Evolutionary conservation across 2,888 invertebrate genomes (phyloP).

Genomic region (Bombyx huttoni): DNA sequence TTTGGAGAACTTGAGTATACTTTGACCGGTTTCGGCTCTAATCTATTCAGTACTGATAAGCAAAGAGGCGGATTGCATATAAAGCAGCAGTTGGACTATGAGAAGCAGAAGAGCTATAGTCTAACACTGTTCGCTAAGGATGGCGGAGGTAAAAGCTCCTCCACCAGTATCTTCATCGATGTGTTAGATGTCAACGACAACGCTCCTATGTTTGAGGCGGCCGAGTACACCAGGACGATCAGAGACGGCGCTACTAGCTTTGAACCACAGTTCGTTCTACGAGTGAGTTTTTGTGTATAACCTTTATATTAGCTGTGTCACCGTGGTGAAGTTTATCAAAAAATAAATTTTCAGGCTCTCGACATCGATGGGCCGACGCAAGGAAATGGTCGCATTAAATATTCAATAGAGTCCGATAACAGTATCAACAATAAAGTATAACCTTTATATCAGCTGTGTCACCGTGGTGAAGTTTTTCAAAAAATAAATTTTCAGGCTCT

Average conservation of each 20-base stretch:
- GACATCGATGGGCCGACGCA: conserved; percentile 82
- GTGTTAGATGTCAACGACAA: conserved; percentile 85
- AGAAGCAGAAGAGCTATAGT: conserved; percentile 84
- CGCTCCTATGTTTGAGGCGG: conserved; percentile 77
- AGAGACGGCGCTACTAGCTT: conserved; percentile 83
- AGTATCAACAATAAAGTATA: conserved; percentile 75
- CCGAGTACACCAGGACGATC: conserved; percentile 81
- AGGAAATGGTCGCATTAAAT: conserved; percentile 78
- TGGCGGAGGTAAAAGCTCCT: conserved; percentile 81
- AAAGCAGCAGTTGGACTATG: conserved; percentile 79
- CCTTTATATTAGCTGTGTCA: too few relatives aligned
- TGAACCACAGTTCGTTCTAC: conserved; percentile 83
- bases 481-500: conserved; percentile 76
- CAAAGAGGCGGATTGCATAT: conserved; percentile 78
- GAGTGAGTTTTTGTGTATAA: conserved; percentile 43
- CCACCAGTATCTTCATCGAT: conserved; percentile 79
- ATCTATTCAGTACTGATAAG: conserved; percentile 80
- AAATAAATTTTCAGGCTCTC: neutral
- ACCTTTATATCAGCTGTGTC: too few relatives aligned
- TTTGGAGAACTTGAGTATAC: conserved; percentile 82
- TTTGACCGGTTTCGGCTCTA: conserved; percentile 84
- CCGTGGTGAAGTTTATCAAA: neutral
- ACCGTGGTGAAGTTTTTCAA: too few relatives aligned
- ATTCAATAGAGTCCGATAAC: conserved; percentile 78
- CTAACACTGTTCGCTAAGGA: conserved; percentile 85